Evolutionary conservation across 2,797 vertebrate genomes (phyloP).

Genomic region (Tarsius wallacei): DNA sequence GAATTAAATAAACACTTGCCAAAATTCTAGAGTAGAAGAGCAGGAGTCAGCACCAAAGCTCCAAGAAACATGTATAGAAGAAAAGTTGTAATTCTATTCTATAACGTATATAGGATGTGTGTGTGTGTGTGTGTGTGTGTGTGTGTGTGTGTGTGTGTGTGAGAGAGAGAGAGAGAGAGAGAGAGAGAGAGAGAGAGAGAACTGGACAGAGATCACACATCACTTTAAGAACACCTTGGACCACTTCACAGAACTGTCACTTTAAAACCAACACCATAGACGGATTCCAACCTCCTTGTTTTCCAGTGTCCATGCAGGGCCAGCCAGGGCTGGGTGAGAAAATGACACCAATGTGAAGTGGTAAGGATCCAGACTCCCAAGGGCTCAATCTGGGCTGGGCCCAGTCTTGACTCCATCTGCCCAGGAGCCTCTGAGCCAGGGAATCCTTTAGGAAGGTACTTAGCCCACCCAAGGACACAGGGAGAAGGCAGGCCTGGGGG

Average conservation of each 20-base stretch:
- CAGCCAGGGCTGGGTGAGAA: neutral
- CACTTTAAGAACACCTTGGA: slow-evolving; percentile 56
- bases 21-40: neutral
- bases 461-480: neutral
- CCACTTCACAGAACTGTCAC: slow-evolving; percentile 46
- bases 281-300: neutral
- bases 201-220: neutral
- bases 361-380: neutral
- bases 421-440: neutral
- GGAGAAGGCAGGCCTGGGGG: neutral
- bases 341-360: neutral
- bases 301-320: neutral
- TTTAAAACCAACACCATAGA: slow-evolving; percentile 11
- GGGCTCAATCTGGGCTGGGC: neutral
- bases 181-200: neutral
- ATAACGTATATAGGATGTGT: neutral
- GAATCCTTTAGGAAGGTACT: neutral
- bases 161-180: neutral
- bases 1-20: neutral
- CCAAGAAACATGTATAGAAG: neutral
- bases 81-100: neutral
- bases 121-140: neutral
- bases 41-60: neutral
- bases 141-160: neutral
- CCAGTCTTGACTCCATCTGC: neutral